These are phyloP conservation scores for Phocides pigmalion DNA, from an alignment of 1,140 invertebrate genomes.

Conservation along the genomic window DNA sequence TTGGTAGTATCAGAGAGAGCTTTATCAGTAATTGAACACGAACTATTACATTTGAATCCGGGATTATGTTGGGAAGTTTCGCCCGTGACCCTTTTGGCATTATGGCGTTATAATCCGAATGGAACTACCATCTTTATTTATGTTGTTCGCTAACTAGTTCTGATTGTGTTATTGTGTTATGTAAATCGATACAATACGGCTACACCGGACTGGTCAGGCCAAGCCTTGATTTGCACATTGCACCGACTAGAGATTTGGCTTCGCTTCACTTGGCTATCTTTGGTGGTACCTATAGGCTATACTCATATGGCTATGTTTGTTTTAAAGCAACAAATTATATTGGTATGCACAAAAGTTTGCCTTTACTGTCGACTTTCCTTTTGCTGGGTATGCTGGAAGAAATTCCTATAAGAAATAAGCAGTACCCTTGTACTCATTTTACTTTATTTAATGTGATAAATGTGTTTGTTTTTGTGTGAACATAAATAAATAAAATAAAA, in stretches of 20 bases:
- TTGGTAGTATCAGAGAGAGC: slow-evolving; percentile 51
- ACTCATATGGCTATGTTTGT: neutral
- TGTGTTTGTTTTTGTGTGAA: too few relatives aligned
- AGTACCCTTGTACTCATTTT: too few relatives aligned
- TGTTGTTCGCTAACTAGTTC: slow-evolving; percentile 49
- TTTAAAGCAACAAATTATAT: too few relatives aligned
- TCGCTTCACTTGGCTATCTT: neutral
- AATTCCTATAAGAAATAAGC: too few relatives aligned
- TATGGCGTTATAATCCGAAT: slow-evolving; percentile 63
- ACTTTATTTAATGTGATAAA: too few relatives aligned
- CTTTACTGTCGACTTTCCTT: too few relatives aligned
- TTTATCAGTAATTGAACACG: slow-evolving; percentile 71
- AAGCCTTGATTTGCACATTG: slow-evolving; percentile 1
- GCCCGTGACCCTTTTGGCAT: slow-evolving; percentile 53
- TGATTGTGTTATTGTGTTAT: slow-evolving; percentile 42
- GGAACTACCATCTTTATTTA: slow-evolving; percentile 57
- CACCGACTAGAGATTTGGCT: neutral
- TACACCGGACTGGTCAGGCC: neutral
- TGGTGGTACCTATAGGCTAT: neutral
- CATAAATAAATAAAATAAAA: too few relatives aligned
- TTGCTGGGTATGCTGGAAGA: too few relatives aligned
- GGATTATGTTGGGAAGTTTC: slow-evolving; percentile 61
- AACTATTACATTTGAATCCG: slow-evolving; percentile 59
- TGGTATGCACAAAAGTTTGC: too few relatives aligned
- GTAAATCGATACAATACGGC: slow-evolving; percentile 23